A percentile compares a stretch with the other conserved stretches of the same genome.
phyloP scores from a whole-genome alignment of 2,113 vertebrate genomes.

The Cranoglanis bouderius region DNA sequence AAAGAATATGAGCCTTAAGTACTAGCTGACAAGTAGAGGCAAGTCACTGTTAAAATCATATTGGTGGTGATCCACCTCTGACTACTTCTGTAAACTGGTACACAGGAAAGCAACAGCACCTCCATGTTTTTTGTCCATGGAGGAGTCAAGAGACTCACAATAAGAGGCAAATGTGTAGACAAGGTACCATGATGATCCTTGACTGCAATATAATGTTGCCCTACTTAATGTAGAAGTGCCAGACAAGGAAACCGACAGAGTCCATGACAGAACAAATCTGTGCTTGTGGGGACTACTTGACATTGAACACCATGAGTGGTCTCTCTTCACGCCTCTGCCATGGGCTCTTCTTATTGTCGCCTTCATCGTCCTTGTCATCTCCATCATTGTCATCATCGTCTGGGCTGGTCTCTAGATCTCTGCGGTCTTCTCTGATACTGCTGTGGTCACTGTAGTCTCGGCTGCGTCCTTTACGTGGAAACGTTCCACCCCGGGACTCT shows the following conservation, averaged over 20 bases:
- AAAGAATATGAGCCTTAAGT: not conserved
- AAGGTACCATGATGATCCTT: not conserved
- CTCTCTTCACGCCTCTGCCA: slow-evolving; percentile 85
- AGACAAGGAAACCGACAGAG: not conserved
- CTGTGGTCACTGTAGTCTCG: slow-evolving; percentile 77
- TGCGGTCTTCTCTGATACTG: slow-evolving; percentile 71
- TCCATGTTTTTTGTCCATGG: not conserved
- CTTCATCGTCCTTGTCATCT: slow-evolving; percentile 76
- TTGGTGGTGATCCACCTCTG: not conserved
- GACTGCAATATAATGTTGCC: not conserved
- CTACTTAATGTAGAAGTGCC: not conserved
- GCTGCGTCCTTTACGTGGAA: slow-evolving; percentile 71
- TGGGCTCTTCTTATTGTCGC: slow-evolving; percentile 81
- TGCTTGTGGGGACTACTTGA: slow-evolving; percentile 63
- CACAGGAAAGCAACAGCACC: not conserved
- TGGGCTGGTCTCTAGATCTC: slow-evolving; percentile 79
- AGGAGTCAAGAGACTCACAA: not conserved
- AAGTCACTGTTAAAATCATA: slow-evolving; percentile 13
- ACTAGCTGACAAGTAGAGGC: slow-evolving; percentile 1
- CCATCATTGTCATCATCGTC: slow-evolving; percentile 67
- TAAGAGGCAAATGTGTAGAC: not conserved
- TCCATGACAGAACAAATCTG: slow-evolving; percentile 25
- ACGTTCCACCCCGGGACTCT: slow-evolving; percentile 66
- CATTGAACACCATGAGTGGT: slow-evolving; percentile 83
- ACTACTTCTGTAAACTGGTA: not conserved